Percentiles rank a stretch among this genome's conserved stretches.
Evolutionary conservation across 2,888 invertebrate species (phyloP).

Genomic region (Mycalesis mineus): DNA sequence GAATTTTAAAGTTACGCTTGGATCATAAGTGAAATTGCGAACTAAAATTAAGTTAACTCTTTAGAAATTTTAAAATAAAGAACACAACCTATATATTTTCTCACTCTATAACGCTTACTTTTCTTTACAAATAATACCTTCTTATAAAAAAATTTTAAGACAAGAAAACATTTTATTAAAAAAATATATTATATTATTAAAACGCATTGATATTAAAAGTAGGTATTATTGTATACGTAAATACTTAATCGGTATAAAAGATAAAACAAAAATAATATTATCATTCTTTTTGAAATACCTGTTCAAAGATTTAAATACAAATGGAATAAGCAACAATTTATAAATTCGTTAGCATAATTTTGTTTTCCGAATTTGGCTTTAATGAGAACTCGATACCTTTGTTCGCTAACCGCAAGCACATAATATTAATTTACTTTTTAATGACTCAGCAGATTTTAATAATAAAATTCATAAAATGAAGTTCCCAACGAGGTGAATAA

Average conservation of each 20-base stretch:
- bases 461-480: not conserved
- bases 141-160: no score
- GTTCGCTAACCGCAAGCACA: not conserved
- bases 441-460: slow-evolving; percentile 2
- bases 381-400: slow-evolving; percentile 5
- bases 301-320: not conserved
- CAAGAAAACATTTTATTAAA: no score
- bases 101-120: no score
- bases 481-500: not conserved
- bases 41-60: no score
- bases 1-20: no score
- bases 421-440: slow-evolving; percentile 8
- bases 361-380: not conserved
- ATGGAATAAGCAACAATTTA: slow-evolving; percentile 4
- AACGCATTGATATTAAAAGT: no score
- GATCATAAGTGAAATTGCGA: no score
- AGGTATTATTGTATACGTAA: not conserved
- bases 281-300: not conserved
- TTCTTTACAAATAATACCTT: no score
- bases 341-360: slow-evolving; percentile 4
- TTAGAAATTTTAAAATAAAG: no score
- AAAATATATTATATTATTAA: no score
- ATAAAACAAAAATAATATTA: not conserved
- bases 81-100: no score
- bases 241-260: not conserved